phyloP scores from a whole-genome alignment of 2,113 vertebrate genomes.

The Atrichornis clamosus region DNA sequence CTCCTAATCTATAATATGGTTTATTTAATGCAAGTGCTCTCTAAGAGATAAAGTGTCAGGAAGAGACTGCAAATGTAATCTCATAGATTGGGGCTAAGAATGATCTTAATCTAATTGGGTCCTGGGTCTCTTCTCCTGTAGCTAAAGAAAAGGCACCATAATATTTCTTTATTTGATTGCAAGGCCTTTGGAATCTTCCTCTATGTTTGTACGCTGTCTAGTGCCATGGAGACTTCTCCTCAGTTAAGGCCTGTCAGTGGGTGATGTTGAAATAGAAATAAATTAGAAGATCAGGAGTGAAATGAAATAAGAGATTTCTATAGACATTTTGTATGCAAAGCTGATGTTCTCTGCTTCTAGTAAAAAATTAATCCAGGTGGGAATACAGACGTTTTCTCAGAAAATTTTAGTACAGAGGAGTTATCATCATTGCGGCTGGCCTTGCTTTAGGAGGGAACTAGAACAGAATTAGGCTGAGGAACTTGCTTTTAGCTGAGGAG shows the following conservation, averaged over 20 bases:
- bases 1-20: not conserved
- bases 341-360: not conserved
- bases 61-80: constrained; percentile 32
- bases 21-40: not conserved
- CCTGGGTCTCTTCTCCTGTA: constrained; percentile 7
- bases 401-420: not conserved
- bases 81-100: not conserved
- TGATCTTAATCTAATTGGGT: constrained; percentile 41
- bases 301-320: not conserved
- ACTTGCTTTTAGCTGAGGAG: not conserved
- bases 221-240: constrained; percentile 34
- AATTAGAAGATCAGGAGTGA: not conserved
- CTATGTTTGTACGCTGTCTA: constrained; percentile 30
- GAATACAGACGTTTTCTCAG: not conserved
- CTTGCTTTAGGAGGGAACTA: not conserved
- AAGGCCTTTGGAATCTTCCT: not conserved
- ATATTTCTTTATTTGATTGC: constrained; percentile 43
- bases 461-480: not conserved
- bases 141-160: constrained; percentile 45
- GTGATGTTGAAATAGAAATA: not conserved
- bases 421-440: not conserved
- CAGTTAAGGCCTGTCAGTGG: not conserved
- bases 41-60: constrained; percentile 43
- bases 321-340: not conserved
- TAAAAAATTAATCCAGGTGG: not conserved